phyloP scores from a whole-genome alignment of 2,888 invertebrate genomes.

The Pristionchus mayeri region DNA sequence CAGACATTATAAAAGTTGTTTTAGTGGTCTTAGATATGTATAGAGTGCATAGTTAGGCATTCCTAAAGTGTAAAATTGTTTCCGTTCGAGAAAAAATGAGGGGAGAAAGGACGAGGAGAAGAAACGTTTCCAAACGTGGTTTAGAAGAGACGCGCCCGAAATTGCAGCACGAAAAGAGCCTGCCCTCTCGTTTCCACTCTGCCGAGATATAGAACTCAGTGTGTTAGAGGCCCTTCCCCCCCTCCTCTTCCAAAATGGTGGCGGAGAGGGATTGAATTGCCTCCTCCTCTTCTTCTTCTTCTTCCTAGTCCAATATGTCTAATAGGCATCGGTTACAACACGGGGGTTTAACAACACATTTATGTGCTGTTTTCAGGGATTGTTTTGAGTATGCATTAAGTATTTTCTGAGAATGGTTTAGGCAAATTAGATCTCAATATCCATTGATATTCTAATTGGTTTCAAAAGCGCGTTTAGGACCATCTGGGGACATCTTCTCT shows the following conservation, averaged over 20 bases:
- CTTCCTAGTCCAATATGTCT: constrained; percentile 31
- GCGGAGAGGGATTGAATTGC: constrained; percentile 19
- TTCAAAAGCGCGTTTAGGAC: background rate
- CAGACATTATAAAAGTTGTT: too few relatives aligned
- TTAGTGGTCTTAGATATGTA: too few relatives aligned
- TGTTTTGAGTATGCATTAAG: too few relatives aligned
- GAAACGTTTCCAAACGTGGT: background rate
- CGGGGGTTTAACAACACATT: too few relatives aligned
- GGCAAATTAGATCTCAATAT: too few relatives aligned
- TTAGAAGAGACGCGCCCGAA: background rate
- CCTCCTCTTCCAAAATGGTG: background rate
- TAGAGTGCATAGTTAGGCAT: too few relatives aligned
- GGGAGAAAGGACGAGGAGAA: background rate
- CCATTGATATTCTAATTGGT: too few relatives aligned
- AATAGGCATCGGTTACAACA: too few relatives aligned
- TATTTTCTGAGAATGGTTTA: too few relatives aligned
- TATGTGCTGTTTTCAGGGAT: too few relatives aligned
- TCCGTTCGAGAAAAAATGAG: background rate
- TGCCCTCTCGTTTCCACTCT: background rate
- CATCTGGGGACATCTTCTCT: background rate
- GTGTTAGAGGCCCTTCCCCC: background rate
- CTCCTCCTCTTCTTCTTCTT: background rate
- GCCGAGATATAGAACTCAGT: constrained; percentile 22
- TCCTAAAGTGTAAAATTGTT: too few relatives aligned
- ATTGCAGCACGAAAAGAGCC: constrained; percentile 1